Evolutionary conservation across 1,140 invertebrate genomes (phyloP).

Genomic region (Brachionus calyciflorus): DNA sequence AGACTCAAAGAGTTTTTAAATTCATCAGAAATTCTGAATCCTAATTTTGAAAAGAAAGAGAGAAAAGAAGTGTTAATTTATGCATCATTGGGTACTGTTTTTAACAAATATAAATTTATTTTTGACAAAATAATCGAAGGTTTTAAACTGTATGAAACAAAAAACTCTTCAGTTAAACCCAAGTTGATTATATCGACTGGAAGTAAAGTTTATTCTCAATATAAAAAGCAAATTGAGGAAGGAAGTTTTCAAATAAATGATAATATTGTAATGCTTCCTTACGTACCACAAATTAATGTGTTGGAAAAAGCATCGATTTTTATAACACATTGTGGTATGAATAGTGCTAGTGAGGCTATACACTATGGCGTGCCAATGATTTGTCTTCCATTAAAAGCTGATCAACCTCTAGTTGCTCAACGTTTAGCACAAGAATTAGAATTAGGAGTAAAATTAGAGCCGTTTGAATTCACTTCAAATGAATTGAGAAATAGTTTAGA

Average conservation of each 20-base stretch:
- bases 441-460: background rate
- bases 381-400: constrained; percentile 2
- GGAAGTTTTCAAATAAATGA: background rate
- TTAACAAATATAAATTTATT: background rate
- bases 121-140: constrained; percentile 27
- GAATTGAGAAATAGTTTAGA: background rate
- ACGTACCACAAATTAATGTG: constrained; percentile 6
- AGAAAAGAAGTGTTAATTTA: background rate
- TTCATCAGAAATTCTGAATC: background rate
- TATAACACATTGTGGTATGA: constrained; percentile 39
- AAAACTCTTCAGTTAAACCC: background rate
- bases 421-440: constrained; percentile 5
- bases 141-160: background rate
- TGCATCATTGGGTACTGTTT: constrained; percentile 34
- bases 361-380: constrained; percentile 14
- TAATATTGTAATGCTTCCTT: background rate
- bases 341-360: constrained; percentile 14
- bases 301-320: constrained; percentile 12
- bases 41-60: background rate
- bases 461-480: background rate
- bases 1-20: constrained; percentile 8
- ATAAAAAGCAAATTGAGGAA: background rate
- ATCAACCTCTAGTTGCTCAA: constrained; percentile 18
- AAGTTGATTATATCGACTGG: background rate
- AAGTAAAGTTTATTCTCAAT: background rate